phyloP scores from a whole-genome alignment of 2,888 invertebrate species.

The Tetranychus piercei region DNA sequence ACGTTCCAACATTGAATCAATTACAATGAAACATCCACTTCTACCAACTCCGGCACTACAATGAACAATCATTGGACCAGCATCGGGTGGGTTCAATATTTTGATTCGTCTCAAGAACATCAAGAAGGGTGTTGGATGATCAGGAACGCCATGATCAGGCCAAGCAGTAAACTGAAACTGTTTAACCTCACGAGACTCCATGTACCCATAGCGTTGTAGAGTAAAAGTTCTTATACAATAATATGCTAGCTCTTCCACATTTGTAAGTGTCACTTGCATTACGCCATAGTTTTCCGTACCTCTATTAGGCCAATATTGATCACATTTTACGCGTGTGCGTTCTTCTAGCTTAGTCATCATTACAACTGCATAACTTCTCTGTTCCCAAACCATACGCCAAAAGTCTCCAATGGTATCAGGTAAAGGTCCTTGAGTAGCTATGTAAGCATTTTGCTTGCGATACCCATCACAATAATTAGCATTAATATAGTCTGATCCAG shows the following conservation, averaged over 20 bases:
- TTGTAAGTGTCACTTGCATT: slow-evolving; percentile 80
- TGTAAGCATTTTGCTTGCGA: slow-evolving; percentile 90
- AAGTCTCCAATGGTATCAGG: slow-evolving; percentile 95
- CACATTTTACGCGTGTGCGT: slow-evolving; percentile 83
- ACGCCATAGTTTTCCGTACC: slow-evolving; percentile 86
- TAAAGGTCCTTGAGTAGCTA: slow-evolving; percentile 91
- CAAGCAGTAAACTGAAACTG: slow-evolving; percentile 98
- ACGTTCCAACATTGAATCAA: slow-evolving; percentile 94
- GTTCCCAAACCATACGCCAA: slow-evolving; percentile 99
- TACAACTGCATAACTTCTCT: slow-evolving; percentile 77
- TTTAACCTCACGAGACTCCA: slow-evolving; percentile 75
- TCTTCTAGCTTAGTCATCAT: slow-evolving; percentile 99
- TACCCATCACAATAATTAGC: slow-evolving; percentile 99
- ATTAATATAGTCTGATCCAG: slow-evolving; percentile 81
- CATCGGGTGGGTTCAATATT: slow-evolving; percentile 68
- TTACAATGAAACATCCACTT: slow-evolving; percentile 92
- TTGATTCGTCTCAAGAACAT: slow-evolving; percentile 87
- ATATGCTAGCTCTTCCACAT: slow-evolving; percentile 88
- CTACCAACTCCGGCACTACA: slow-evolving; percentile 39
- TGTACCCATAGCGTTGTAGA: slow-evolving; percentile 43
- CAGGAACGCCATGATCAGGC: slow-evolving; percentile 98
- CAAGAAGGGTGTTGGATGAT: slow-evolving; percentile 93
- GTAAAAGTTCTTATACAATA: slow-evolving; percentile 96
- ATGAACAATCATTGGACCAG: slow-evolving; percentile 84
- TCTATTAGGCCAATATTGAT: slow-evolving; percentile 91